These are phyloP conservation scores for Ariolimax columbianus DNA, from an alignment of 2,888 invertebrate species.

Conservation along the genomic window DNA sequence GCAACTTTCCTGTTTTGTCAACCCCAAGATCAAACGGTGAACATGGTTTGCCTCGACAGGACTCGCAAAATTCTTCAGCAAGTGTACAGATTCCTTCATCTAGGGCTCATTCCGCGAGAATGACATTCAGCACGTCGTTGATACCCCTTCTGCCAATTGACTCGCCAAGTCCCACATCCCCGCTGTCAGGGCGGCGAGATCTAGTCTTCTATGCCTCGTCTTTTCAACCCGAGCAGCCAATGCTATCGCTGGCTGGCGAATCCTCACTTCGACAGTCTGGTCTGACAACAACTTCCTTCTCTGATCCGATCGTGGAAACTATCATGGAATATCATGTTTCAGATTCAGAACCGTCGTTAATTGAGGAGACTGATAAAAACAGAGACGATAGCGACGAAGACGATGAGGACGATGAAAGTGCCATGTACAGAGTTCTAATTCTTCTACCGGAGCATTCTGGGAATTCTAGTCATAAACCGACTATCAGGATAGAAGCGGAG, in stretches of 20 bases:
- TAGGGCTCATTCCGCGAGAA: conserved; percentile 37
- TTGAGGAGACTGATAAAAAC: conserved; percentile 58
- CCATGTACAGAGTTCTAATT: conserved; percentile 94
- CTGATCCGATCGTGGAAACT: conserved; percentile 50
- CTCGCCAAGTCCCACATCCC: conserved; percentile 57
- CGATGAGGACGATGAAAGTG: conserved; percentile 47
- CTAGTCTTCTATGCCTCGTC: conserved; percentile 10
- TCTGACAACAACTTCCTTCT: conserved; percentile 60
- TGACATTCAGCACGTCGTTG: conserved; percentile 57
- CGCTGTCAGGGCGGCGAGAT: neutral
- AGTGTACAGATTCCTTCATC: conserved; percentile 21
- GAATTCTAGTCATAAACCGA: conserved; percentile 55
- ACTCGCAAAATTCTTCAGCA: conserved; percentile 34
- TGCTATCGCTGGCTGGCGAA: neutral
- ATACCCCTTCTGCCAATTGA: conserved; percentile 62
- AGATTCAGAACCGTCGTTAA: conserved; percentile 50
- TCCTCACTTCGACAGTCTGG: conserved; percentile 16
- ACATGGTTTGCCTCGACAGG: conserved; percentile 27
- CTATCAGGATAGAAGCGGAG: conserved; percentile 81
- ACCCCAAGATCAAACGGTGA: conserved; percentile 31
- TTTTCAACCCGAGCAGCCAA: conserved; percentile 16
- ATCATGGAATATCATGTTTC: conserved; percentile 35
- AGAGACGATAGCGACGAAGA: conserved; percentile 52
- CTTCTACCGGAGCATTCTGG: conserved; percentile 81
- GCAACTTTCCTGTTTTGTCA: neutral